These are phyloP conservation scores for Phyllostomus discolor DNA, from an alignment of 2,113 vertebrate species.

Conservation along the genomic window DNA sequence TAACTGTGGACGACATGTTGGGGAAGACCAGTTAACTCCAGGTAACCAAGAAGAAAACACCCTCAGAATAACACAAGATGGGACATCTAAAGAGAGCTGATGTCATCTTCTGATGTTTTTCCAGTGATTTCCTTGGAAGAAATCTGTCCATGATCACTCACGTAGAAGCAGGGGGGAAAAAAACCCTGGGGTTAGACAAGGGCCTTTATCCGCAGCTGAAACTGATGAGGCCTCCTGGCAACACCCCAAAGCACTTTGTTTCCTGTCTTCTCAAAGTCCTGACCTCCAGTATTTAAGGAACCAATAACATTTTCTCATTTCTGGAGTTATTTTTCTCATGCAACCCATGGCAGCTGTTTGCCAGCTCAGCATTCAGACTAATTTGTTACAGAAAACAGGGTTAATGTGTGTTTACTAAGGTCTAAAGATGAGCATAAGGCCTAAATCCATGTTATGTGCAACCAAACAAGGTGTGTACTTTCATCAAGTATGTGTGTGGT, in stretches of 20 bases:
- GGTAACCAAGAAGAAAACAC: conserved; percentile 46
- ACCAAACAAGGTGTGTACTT: conserved; percentile 17
- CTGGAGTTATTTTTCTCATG: conserved; percentile 65
- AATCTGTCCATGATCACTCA: conserved; percentile 30
- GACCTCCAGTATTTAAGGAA: conserved; percentile 75
- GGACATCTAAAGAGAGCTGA: conserved; percentile 23
- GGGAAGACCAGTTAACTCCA: neutral
- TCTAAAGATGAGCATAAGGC: conserved; percentile 31
- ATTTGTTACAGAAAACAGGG: conserved; percentile 46
- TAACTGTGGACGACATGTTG: neutral
- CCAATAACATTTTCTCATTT: conserved; percentile 69
- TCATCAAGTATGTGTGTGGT: neutral
- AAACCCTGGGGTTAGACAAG: conserved; percentile 44
- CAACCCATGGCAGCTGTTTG: conserved; percentile 56
- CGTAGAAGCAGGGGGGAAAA: neutral
- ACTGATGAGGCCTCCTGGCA: conserved; percentile 65
- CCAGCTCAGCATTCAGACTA: conserved; percentile 54
- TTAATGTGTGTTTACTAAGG: conserved; percentile 38
- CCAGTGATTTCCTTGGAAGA: conserved; percentile 49
- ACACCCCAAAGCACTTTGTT: conserved; percentile 69
- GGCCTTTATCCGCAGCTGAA: conserved; percentile 69
- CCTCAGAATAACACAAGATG: neutral
- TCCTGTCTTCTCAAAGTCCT: conserved; percentile 76
- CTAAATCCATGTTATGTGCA: conserved; percentile 1
- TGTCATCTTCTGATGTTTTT: conserved; percentile 54